Conservation (phyloP, 2,797 vertebrate genomes). For the Harpagifer antarcticus region DNA sequence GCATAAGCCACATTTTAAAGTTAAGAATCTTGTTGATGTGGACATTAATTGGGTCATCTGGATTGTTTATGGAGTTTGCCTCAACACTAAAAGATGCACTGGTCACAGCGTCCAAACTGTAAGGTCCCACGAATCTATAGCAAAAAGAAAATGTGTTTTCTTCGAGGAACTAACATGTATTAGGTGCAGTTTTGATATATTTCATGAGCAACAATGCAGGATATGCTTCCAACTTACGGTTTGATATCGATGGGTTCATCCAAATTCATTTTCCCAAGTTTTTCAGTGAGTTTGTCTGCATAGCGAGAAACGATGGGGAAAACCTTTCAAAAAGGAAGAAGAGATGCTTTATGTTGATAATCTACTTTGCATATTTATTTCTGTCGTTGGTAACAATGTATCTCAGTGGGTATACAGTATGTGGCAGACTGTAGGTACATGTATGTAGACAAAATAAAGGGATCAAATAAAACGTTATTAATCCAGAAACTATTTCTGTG, state of each 20-base stretch:
- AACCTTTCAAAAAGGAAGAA: constrained; percentile 74
- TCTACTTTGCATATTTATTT: neutral
- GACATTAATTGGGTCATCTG: constrained; percentile 80
- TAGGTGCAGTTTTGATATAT: neutral
- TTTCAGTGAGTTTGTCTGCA: constrained; percentile 83
- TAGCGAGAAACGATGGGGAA: constrained; percentile 86
- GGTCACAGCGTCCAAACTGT: constrained; percentile 86
- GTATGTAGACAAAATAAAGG: too few relatives aligned
- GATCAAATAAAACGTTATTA: too few relatives aligned
- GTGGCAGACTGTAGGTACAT: too few relatives aligned
- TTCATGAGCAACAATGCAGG: neutral
- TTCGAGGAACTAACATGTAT: neutral
- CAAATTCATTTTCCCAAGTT: constrained; percentile 76
- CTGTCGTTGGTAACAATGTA: neutral
- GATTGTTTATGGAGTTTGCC: constrained; percentile 85
- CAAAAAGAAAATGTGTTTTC: neutral
- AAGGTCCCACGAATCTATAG: constrained; percentile 84
- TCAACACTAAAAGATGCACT: constrained; percentile 89
- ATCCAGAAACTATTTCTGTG: too few relatives aligned
- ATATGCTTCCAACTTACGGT: constrained; percentile 78
- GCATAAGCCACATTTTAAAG: constrained; percentile 58
- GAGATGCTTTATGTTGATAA: neutral
- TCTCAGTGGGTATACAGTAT: neutral
- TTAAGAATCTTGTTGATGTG: constrained; percentile 84
- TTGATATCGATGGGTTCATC: constrained; percentile 79